Base-by-base conservation (phyloP, 2,797 vertebrate genomes). In the Poeciliopsis turneri region DNA sequence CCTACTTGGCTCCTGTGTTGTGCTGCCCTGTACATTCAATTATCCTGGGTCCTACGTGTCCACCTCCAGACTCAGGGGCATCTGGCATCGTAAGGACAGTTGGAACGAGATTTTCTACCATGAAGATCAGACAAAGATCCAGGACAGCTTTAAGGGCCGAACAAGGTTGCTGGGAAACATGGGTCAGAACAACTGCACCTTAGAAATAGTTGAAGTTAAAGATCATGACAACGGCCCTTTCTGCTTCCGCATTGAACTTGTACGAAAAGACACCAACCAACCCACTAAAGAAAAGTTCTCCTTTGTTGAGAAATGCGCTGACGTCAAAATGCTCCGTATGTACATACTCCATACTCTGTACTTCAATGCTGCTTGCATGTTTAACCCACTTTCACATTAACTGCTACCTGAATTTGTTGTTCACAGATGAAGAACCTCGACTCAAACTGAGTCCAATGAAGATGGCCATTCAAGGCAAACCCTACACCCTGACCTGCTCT, bases 1-100 rank as follows among this genome's bases (percentile, higher is more conserved):
- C 25, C 74, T 95, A 77, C 84, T 89, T 10, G 0, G 0, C 3
- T 96, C 94, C 71, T 96, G 95, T 76, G 88, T 94, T 23, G 93
- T 94, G 80, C n/a, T 96, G 1, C 94, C 94, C n/a, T 96, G 94
- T 78, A 64, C 74, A 8, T 94, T 93, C 83, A 84, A 10, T 3
- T 87, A 92, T 72, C 88, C 91, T 7, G 74, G 47, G 9, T 41
- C 8, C 12, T 0, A 1, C 0, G 45, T 84, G 16, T 69, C 93
- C 9, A 0, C 8, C 2, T 79, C 91, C 69, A 87, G n/a, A 78
- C 46, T 88, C 12, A 89, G 78, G 41, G 93, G 9, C 3, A 87
- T 90, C 7, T 95, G 94, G 94, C 91, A 79, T 79, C 47, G 6
- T 28, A 25, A 2, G 0, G 20, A 15, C 0, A 7, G 16, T 2